Evolutionary conservation across 2,888 invertebrate species (phyloP).

Genomic region (Chymomyza fuscimana): DNA sequence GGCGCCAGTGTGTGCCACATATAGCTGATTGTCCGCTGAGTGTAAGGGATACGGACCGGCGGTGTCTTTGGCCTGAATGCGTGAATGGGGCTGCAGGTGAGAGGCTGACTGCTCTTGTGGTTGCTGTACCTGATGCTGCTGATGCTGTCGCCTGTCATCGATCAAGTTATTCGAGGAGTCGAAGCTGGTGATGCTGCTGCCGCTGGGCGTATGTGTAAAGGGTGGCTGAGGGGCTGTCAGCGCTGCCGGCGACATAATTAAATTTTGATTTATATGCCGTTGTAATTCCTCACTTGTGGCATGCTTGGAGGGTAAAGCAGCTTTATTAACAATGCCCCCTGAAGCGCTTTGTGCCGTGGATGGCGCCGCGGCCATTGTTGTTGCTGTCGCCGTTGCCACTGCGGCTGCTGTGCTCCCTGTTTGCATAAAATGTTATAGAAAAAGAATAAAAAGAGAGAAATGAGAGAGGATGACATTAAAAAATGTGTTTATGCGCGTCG

Average conservation of each 20-base stretch:
- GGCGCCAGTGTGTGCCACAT: constrained; percentile 27
- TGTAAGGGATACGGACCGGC: constrained; percentile 63
- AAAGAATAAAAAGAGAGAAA: background rate
- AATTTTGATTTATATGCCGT: constrained; percentile 78
- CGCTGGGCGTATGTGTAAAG: constrained; percentile 12
- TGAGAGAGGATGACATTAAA: constrained; percentile 43
- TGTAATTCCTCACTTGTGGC: constrained; percentile 63
- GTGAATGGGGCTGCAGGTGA: constrained; percentile 57
- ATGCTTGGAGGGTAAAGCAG: constrained; percentile 17
- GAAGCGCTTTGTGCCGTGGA: constrained; percentile 30
- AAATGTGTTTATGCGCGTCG: constrained; percentile 69
- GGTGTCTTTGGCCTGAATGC: constrained; percentile 72
- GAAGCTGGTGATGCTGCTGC: constrained; percentile 75
- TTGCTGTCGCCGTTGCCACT: constrained; percentile 24
- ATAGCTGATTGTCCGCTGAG: constrained; percentile 58
- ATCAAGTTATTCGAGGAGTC: constrained; percentile 74
- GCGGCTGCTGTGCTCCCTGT: constrained; percentile 38
- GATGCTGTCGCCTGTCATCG: constrained; percentile 65
- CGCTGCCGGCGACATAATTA: constrained; percentile 75
- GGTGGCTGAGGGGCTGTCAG: constrained; percentile 39
- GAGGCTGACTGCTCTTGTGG: constrained; percentile 46
- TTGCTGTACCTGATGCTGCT: constrained; percentile 31
- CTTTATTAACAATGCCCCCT: constrained; percentile 16
- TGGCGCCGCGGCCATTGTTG: constrained; percentile 36
- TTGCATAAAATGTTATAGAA: constrained; percentile 14